phyloP scores from a whole-genome alignment of 37 sponge, comb jelly and placozoan species.

The Aplysina aerophoba region DNA sequence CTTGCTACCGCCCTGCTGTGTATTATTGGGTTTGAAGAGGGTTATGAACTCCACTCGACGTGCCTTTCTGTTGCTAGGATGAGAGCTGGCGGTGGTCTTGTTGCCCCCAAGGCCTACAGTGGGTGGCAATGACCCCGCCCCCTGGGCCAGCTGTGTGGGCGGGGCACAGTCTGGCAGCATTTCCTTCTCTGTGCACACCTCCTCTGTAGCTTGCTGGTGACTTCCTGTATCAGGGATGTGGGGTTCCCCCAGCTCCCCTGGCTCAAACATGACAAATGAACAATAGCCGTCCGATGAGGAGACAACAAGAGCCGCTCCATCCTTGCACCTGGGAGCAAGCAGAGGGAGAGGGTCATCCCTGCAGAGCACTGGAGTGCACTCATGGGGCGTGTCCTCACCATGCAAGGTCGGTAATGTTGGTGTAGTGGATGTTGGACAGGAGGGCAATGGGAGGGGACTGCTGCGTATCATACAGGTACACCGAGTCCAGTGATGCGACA shows the following conservation, averaged over 20 bases:
- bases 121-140: too few relatives aligned
- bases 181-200: too few relatives aligned
- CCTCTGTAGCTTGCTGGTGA: too few relatives aligned
- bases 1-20: too few relatives aligned
- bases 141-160: too few relatives aligned
- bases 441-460: conserved; percentile 76
- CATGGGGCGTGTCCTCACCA: conserved; percentile 64
- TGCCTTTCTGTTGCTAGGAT: background rate
- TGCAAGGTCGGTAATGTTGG: conserved; percentile 90
- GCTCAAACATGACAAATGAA: conserved; percentile 78
- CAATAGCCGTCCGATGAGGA: conserved; percentile 97
- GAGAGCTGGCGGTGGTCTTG: background rate
- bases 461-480: conserved; percentile 94
- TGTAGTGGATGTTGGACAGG: conserved; percentile 91
- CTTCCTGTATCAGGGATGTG: background rate
- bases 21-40: background rate
- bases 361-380: too few relatives aligned
- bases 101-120: too few relatives aligned
- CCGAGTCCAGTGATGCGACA: conserved; percentile 84
- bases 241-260: conserved; percentile 80
- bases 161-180: too few relatives aligned
- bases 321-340: conserved; percentile 81
- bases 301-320: conserved; percentile 78
- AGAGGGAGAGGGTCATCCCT: too few relatives aligned
- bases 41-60: conserved; percentile 12